Base-by-base conservation (phyloP, 2,888 invertebrate species). In the Spilosoma lubricipeda region DNA sequence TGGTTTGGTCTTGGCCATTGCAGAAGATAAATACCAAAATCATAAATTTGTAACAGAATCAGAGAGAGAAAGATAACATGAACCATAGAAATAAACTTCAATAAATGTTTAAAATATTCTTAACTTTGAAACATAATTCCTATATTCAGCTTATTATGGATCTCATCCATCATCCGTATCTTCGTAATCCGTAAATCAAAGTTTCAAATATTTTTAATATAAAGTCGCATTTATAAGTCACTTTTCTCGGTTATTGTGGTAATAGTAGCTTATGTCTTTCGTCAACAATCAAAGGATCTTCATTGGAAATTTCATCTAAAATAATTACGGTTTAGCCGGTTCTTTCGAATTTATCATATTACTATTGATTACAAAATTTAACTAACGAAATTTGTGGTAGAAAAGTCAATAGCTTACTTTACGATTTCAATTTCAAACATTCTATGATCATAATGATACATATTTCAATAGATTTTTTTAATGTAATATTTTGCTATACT, bases 111-210 rank as follows among this genome's bases (percentile, higher is more conserved):
- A 36, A 36, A 36, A 7, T 3, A 33, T 70, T 30, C 42, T 20
- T 59, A 45, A 66, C 65, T 52, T 23, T 30, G 64, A n/a, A 11
- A 33, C 11, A 15, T 42, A 56, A 73, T 70, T 73, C 33, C 45
- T 59, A 39, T 30, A 27, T 66, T 70, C 20, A 33, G 48, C 30
- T 39, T 39, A 27, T 65, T 36, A 48, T n/a, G n/a, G n/a, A n/a
- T n/a, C n/a, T n/a, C n/a, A n/a, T n/a, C n/a, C n/a, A n/a, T n/a
- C n/a, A n/a, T n/a, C n/a, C n/a, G n/a, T n/a, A n/a, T n/a, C n/a
- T n/a, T n/a, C n/a, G n/a, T n/a, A n/a, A n/a, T n/a, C n/a, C n/a
- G n/a, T n/a, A n/a, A n/a, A n/a, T 73, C 52, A 52, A 48, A 59
- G 33, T 8, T 42, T 0, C 18, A 23, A 67, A 5, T 23, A 45